phyloP scores from a whole-genome alignment of 2,888 invertebrate genomes.

The Gastracanthus pulcherrimus region DNA sequence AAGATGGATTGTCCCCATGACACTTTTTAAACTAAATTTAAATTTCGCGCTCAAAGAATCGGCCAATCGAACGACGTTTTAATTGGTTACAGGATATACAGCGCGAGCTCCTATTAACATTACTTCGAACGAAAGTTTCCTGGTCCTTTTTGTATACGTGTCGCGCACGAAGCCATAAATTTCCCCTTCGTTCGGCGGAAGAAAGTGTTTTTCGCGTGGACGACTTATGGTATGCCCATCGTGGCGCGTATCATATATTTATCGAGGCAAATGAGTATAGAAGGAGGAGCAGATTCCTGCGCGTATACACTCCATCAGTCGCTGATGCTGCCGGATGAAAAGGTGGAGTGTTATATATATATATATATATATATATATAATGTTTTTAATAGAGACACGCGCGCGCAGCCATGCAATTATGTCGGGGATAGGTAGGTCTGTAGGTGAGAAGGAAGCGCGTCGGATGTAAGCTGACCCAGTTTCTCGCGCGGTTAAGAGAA shows the following conservation, averaged over 20 bases:
- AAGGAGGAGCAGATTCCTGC: neutral
- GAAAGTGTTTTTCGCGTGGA: slow-evolving; percentile 64
- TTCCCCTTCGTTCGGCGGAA: slow-evolving; percentile 54
- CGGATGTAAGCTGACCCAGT: slow-evolving; percentile 69
- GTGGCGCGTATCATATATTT: too few relatives aligned
- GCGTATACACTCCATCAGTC: neutral
- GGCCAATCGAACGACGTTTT: too few relatives aligned
- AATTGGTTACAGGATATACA: too few relatives aligned
- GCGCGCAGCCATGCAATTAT: slow-evolving; percentile 16
- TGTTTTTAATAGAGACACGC: neutral
- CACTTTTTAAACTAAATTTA: too few relatives aligned
- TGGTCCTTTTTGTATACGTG: neutral
- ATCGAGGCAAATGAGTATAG: too few relatives aligned
- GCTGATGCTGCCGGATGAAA: too few relatives aligned
- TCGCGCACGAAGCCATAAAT: neutral
- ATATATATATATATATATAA: neutral
- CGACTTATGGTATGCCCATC: too few relatives aligned
- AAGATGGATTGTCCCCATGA: too few relatives aligned
- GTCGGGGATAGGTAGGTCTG: slow-evolving; percentile 68
- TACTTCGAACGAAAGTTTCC: neutral
- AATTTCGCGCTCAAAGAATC: too few relatives aligned
- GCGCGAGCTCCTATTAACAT: slow-evolving; percentile 6
- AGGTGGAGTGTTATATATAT: neutral
- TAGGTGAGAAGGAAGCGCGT: slow-evolving; percentile 69
- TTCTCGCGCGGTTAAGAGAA: slow-evolving; percentile 71